phyloP scores from a whole-genome alignment of 1,140 invertebrate species.

The Aphis craccivora region DNA sequence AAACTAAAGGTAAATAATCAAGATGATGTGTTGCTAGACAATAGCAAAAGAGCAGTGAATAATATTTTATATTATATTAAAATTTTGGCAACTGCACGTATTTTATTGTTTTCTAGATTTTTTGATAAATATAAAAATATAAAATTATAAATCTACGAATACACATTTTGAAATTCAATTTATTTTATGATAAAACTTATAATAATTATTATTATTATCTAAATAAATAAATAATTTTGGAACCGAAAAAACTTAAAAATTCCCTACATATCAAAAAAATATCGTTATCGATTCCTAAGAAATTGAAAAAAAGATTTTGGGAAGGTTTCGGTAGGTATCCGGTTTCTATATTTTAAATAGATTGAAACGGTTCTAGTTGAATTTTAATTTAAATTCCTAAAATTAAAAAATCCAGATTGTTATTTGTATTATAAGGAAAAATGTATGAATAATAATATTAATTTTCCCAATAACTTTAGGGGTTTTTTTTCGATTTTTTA shows the following conservation, averaged over 20 bases:
- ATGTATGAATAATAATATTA: background rate
- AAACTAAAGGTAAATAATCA: background rate
- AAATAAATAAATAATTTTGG: background rate
- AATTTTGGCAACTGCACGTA: background rate
- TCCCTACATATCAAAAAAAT: background rate
- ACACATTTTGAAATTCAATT: background rate
- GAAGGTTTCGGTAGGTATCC: background rate
- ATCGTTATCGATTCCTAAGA: background rate
- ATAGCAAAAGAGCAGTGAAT: background rate
- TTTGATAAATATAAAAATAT: background rate
- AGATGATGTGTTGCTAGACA: background rate
- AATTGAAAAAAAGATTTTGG: background rate
- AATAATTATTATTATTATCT: background rate
- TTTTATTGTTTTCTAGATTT: background rate
- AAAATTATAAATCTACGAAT: background rate
- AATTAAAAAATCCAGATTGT: background rate
- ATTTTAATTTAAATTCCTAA: background rate
- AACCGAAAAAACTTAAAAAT: background rate
- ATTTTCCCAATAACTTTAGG: background rate
- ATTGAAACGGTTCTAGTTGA: background rate
- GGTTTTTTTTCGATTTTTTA: background rate
- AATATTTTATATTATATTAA: background rate
- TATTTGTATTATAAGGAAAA: background rate
- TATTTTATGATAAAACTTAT: too few relatives aligned
- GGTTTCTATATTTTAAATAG: background rate